phyloP scores from a whole-genome alignment of 2,888 invertebrate genomes.

The Drosophila paramelanica region DNA sequence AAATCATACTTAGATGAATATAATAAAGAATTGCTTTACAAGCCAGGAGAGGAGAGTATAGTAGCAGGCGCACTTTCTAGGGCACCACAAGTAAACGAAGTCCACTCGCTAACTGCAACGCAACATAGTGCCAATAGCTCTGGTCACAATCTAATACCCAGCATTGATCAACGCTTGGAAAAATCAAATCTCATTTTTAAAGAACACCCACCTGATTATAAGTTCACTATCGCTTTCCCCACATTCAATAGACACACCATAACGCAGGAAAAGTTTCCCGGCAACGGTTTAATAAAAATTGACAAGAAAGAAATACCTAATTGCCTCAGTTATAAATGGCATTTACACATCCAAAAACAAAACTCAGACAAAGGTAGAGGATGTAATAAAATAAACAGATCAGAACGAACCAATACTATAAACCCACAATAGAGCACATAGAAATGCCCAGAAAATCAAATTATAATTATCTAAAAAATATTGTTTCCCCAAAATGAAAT shows the following conservation, averaged over 20 bases:
- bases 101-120: slow-evolving; percentile 1
- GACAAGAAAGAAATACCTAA: slow-evolving; percentile 21
- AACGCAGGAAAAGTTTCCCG: background rate
- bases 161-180: background rate
- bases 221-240: slow-evolving; percentile 7
- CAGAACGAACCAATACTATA: background rate
- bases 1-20: slow-evolving; percentile 16
- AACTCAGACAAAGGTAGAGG: background rate
- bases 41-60: slow-evolving; percentile 12
- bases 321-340: slow-evolving; percentile 28
- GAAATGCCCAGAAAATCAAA: background rate
- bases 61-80: slow-evolving; percentile 1
- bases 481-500: background rate
- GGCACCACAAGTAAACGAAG: slow-evolving; percentile 1
- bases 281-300: slow-evolving; percentile 3
- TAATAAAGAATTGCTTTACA: slow-evolving; percentile 21
- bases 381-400: background rate
- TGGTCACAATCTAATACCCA: background rate
- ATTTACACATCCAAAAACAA: background rate
- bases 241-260: slow-evolving; percentile 17
- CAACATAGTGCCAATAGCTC: slow-evolving; percentile 21
- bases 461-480: background rate
- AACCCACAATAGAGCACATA: background rate
- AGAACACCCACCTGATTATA: slow-evolving; percentile 6
- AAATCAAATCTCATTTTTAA: background rate